Evolutionary conservation across 2,888 invertebrate genomes (phyloP).

Genomic region (Pyralis farinalis): DNA sequence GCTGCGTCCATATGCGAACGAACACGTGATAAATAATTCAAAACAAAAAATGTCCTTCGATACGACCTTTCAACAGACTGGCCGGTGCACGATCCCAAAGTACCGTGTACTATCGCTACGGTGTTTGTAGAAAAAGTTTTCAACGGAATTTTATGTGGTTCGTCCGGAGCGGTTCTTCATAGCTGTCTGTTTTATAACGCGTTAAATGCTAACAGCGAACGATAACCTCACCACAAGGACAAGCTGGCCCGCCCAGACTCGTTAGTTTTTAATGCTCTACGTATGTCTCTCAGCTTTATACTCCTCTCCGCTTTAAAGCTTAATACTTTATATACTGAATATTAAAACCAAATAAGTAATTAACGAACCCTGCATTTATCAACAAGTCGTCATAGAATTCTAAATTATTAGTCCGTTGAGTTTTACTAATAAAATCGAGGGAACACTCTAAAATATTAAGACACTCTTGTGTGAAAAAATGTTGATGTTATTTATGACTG

Average conservation of each 20-base stretch:
- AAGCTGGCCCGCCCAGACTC: constrained; percentile 51
- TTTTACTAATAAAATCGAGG: too few relatives aligned
- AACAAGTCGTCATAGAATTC: too few relatives aligned
- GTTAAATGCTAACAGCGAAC: constrained; percentile 76
- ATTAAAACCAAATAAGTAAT: too few relatives aligned
- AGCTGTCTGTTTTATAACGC: constrained; percentile 70
- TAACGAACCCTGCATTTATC: too few relatives aligned
- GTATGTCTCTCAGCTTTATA: neutral
- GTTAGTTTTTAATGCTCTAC: constrained; percentile 39
- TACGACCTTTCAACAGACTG: constrained; percentile 65
- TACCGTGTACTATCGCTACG: constrained; percentile 70
- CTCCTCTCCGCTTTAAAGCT: too few relatives aligned
- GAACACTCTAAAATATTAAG: too few relatives aligned
- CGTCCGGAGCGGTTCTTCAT: constrained; percentile 66
- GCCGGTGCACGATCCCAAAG: constrained; percentile 35
- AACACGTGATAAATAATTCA: constrained; percentile 43
- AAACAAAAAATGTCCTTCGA: constrained; percentile 67
- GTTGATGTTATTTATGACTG: too few relatives aligned
- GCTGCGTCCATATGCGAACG: constrained; percentile 37
- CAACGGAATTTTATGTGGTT: constrained; percentile 74
- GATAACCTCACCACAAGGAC: constrained; percentile 77
- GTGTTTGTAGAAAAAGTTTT: constrained; percentile 61
- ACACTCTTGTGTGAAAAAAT: too few relatives aligned
- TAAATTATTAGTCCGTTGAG: too few relatives aligned
- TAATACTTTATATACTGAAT: too few relatives aligned